A percentile compares a stretch with the other conserved stretches of the same genome.
Conservation (phyloP, 2,113 vertebrate species). For the Psittacula cyanocephala region DNA sequence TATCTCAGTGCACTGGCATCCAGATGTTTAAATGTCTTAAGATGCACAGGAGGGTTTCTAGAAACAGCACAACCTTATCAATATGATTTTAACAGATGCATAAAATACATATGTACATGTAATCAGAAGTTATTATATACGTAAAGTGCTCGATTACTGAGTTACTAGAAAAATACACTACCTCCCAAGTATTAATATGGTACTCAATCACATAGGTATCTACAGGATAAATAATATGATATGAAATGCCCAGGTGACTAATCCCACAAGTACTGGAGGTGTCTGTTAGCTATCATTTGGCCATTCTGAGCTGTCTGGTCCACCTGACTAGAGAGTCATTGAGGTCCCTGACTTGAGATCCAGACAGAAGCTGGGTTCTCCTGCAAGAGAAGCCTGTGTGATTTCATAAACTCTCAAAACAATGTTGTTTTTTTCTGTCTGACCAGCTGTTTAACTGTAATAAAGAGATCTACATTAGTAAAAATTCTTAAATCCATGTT, state of each 20-base stretch:
- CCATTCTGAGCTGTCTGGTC: not conserved
- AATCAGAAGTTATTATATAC: not conserved
- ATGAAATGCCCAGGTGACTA: not conserved
- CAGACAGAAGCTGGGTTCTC: not conserved
- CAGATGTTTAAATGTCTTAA: not conserved
- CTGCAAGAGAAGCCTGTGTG: not conserved
- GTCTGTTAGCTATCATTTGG: not conserved
- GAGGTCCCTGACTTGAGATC: not conserved
- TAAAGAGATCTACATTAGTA: not conserved
- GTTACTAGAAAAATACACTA: not conserved
- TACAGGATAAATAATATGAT: not conserved
- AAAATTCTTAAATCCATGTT: not conserved
- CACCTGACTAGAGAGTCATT: not conserved
- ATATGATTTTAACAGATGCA: not conserved
- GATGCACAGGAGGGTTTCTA: not conserved
- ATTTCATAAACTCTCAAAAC: not conserved
- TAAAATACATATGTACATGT: not conserved
- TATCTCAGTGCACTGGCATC: not conserved
- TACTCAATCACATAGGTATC: not conserved
- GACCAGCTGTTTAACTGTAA: not conserved
- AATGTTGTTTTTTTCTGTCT: not conserved
- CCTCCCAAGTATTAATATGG: not conserved
- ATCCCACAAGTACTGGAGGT: no score
- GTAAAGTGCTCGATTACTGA: accelerated
- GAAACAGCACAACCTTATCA: not conserved